Base-by-base conservation (phyloP, 2,113 vertebrate species). In the Natator depressus region DNA sequence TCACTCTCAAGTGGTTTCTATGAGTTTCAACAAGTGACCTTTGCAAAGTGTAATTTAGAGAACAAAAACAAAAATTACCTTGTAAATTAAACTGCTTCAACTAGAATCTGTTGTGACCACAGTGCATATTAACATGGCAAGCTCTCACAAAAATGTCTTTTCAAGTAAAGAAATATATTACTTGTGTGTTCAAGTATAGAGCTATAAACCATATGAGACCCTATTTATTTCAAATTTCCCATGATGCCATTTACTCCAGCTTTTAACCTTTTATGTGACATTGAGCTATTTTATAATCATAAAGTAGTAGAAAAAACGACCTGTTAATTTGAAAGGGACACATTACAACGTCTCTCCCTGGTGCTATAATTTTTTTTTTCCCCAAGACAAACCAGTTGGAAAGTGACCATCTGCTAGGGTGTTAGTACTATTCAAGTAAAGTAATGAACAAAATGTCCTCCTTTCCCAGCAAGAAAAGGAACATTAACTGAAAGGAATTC, bases 391-490 rank as follows among this genome's bases (percentile, higher is more conserved):
- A 99, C 98, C 98, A 99, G 98, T 99, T 98, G 98, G 98, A 99
- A 99, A 99, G 98, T 99, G 98, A 99, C 99, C 98, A 99, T 99
- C 99, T 99, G 98, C 97, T 98, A 97, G 96, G 97, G 97, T 97
- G 95, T 96, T 97, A 98, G 94, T 97, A 98, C 93, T 97, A 98
- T 94, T 98, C 97, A 97, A 98, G 98, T 98, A 98, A 98, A 98
- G 97, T 97, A 98, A 99, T 98, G 98, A 98, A 98, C 96, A 98
- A 98, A 98, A 98, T 97, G 97, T 97, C 96, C 95, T 98, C 96
- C 96, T 94, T 97, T 98, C 97, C 96, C 95, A 85, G 97, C 93
- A 97, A 98, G 98, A 94, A 93, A 89, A 94, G 88, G 95, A 96
- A 87, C 96, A 98, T 98, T 98, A 98, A 97, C 59, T 96, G 97